phyloP scores from a whole-genome alignment of 2,113 vertebrate genomes.

The Eurypyga helias region DNA sequence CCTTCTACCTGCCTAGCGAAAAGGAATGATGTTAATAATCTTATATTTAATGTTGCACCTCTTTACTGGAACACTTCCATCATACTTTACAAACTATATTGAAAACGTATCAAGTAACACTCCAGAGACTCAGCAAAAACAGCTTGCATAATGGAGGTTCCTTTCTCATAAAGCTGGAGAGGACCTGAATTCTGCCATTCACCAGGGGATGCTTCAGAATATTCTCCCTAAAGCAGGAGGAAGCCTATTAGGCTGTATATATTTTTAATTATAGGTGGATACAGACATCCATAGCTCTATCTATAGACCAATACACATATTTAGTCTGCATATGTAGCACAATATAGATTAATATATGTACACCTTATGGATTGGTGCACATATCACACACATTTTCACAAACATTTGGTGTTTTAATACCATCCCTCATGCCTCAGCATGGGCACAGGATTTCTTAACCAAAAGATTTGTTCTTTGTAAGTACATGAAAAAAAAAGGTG shows the following conservation, averaged over 20 bases:
- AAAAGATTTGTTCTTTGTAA: background rate
- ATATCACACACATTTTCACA: background rate
- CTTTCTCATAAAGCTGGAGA: background rate
- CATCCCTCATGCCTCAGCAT: background rate
- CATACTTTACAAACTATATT: background rate
- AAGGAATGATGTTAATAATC: background rate
- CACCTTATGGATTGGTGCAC: background rate
- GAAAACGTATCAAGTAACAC: background rate
- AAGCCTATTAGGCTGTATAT: background rate
- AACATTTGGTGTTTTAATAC: background rate
- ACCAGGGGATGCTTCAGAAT: background rate
- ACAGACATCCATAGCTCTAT: background rate
- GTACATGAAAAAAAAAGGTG: fast-evolving
- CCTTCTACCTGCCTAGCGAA: background rate
- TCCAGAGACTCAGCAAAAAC: background rate
- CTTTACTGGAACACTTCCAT: background rate
- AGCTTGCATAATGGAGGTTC: background rate
- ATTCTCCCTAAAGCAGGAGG: background rate
- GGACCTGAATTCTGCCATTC: background rate
- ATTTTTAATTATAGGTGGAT: background rate
- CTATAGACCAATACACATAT: background rate
- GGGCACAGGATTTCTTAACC: background rate
- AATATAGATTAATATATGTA: background rate
- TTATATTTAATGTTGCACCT: background rate
- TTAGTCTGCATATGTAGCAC: background rate